Base-by-base conservation (phyloP, 1,140 invertebrate genomes). In the Atta colombica region DNA sequence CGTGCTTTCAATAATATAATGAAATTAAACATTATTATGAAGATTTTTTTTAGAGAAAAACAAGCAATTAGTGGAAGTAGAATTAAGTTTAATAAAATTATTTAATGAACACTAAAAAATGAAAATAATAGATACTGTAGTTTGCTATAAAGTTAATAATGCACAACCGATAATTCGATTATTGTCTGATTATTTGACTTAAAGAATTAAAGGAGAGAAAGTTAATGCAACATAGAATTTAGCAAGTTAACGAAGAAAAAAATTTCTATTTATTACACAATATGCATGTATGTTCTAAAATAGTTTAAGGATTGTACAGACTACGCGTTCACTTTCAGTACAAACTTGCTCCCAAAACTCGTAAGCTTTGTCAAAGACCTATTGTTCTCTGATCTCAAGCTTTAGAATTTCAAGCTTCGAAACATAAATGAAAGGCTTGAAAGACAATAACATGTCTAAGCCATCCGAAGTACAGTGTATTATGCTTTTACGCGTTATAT, bases 281-380 rank as follows among this genome's bases (percentile, higher is more conserved):
- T 31, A 63, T 7, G 39, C 10, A 10, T 39, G 35, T 25, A 49
- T 31, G 18, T 66, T 78, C 21, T 14, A 66, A 49, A 78, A 28
- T 78, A 51, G 18, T 31, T 28, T n/a, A 45, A 65, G 25, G 10
- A 78, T 18, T 66, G 12, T 49, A 35, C 25, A 66, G 18, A 69
- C 77, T 66, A 78, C 39, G 1, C 60, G 45, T 66, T 39, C 25
- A 66, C 25, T 78, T 66, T 78, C 18, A 31, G 77, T 21, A 31
- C 77, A 66, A 61, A 78, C 77, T 78, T 65, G 60, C 60, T 51
- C 45, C 60, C 45, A 58, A 66, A 78, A 78, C 77, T 78, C 77
- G 60, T 39, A 60, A 31, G 77, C 45, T 78, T 78, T 78, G 60
- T 65, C 60, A 78, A 78, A 78, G 77, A 49, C 25, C 77, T 66